Evolutionary conservation across 2,888 invertebrate genomes (phyloP).

Genomic region (Drosophila vallismaia): DNA sequence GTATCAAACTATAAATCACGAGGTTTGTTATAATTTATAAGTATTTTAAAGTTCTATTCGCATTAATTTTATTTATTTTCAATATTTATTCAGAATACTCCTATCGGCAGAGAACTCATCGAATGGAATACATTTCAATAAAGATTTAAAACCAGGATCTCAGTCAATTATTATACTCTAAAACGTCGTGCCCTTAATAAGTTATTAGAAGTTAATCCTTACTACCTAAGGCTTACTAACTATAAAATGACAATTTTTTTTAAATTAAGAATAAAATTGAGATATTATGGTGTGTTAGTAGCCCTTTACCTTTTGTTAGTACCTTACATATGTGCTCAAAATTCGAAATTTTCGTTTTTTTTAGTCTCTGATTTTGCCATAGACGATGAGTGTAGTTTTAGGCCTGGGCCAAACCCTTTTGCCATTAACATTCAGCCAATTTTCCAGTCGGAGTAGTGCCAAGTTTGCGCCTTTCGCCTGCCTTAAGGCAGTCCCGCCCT

Average conservation of each 20-base stretch:
- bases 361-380: neutral
- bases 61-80: too few species aligned
- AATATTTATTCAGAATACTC: neutral
- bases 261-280: too few species aligned
- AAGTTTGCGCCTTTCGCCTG: neutral
- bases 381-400: neutral
- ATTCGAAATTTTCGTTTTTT: too few species aligned
- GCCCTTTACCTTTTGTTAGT: too few species aligned
- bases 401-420: neutral
- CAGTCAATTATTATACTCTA: neutral
- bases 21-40: slow-evolving; percentile 1
- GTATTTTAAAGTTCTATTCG: too few species aligned
- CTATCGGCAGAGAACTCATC: neutral
- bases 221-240: too few species aligned
- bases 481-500: neutral
- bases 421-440: neutral
- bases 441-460: neutral
- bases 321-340: too few species aligned
- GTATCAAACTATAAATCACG: slow-evolving; percentile 2
- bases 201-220: too few species aligned
- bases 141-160: neutral
- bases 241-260: too few species aligned
- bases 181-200: too few species aligned
- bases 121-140: slow-evolving; percentile 2
- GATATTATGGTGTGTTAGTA: too few species aligned